Base-by-base conservation (phyloP, 2,888 invertebrate species). In the Stegana nigrithorax region DNA sequence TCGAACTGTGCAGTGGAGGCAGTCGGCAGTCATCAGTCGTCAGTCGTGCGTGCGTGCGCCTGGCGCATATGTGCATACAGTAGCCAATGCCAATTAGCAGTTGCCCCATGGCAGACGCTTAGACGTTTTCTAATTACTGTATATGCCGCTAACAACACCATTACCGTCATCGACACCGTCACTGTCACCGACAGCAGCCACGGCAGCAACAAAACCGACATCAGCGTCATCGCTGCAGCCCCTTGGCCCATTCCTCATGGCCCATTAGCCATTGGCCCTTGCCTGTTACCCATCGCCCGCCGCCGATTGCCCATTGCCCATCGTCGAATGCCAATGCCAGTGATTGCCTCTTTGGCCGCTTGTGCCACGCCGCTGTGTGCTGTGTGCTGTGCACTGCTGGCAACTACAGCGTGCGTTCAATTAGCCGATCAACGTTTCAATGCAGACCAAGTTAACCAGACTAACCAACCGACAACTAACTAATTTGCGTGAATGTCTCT, bases 401-500 rank as follows among this genome's bases (percentile, higher is more conserved):
- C 29, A 29, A 29, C 10, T 7, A 29, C 14, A 36, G 10, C 14
- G 14, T 50, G 26, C 50, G 50, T 50, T 50, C 50, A 50, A 50
- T 50, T 50, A 50, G 25, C 26, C 26, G 26, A n/a, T 50, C 26
- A 25, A 8, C 50, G 50, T 12, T 23, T 50, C 26, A 26, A 23
- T 50, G n/a, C 26, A 23, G 42, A 6, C 42, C n/a, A n/a, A n/a
- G n/a, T n/a, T n/a, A n/a, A n/a, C n/a, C n/a, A n/a, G n/a, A n/a
- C n/a, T n/a, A n/a, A n/a, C n/a, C 12, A 39, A 39, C 5, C 14
- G 39, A n/a, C 50, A 17, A 25, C 14, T 26, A 39, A 14, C 39
- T 50, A 50, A 50, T 50, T 26, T 50, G 26, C 50, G 14, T 50
- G 14, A 50, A 50, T 50, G 26, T 26, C 26, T 50, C 50, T 26